Conservation (phyloP, 2,888 invertebrate species). For the Rutpela maculata region DNA sequence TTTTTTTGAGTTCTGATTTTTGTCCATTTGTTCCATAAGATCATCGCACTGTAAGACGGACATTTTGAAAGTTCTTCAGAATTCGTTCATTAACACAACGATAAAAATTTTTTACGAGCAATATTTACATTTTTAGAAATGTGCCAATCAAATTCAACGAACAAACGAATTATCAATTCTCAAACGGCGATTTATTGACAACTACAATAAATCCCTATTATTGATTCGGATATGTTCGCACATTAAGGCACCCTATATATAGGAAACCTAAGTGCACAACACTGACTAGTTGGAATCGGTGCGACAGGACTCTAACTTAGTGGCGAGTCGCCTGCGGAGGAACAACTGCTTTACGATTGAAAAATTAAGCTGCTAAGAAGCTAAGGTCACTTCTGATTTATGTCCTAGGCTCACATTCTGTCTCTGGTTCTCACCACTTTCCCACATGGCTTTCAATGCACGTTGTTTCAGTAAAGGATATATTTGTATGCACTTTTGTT, state of each 20-base stretch:
- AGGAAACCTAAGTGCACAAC: conserved; percentile 5
- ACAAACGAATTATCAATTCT: too few species aligned
- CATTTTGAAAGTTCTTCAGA: too few species aligned
- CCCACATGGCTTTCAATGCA: conserved; percentile 32
- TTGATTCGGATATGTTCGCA: not conserved
- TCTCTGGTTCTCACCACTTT: conserved; percentile 49
- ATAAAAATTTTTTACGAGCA: too few species aligned
- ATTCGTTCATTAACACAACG: too few species aligned
- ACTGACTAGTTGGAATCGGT: conserved; percentile 45
- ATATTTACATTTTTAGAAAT: too few species aligned
- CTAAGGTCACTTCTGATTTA: conserved; percentile 60
- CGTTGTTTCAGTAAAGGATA: conserved; percentile 27
- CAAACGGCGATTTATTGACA: too few species aligned
- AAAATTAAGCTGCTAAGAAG: conserved; percentile 62
- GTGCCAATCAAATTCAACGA: too few species aligned
- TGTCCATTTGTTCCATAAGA: too few species aligned
- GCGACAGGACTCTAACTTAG: conserved; percentile 57
- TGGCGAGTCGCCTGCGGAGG: conserved; percentile 55
- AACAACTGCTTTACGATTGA: conserved; percentile 60
- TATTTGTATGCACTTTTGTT: conserved; percentile 16
- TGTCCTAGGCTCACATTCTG: conserved; percentile 47
- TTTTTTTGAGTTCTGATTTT: too few species aligned
- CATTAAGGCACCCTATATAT: not conserved
- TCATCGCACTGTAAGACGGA: too few species aligned
- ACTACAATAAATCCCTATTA: not conserved